Conservation (phyloP, 2,797 vertebrate species). For the Anas georgica region DNA sequence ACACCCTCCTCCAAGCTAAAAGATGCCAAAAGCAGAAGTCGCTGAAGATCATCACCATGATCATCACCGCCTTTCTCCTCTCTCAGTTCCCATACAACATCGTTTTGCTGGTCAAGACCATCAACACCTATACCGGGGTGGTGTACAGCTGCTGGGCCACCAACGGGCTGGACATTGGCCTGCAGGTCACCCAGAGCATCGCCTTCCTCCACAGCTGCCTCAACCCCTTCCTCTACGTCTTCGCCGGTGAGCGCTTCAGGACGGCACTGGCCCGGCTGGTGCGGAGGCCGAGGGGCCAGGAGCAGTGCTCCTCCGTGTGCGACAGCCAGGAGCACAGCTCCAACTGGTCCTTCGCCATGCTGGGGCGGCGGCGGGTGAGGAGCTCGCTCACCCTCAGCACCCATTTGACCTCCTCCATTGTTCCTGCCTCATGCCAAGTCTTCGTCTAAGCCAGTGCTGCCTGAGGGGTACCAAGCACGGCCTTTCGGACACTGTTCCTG, state of each 20-base stretch:
- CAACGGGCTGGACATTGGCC: constrained; percentile 75
- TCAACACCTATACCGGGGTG: constrained; percentile 62
- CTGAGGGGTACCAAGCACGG: not conserved
- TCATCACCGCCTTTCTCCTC: constrained; percentile 85
- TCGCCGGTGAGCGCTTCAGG: constrained; percentile 87
- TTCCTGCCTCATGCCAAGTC: not conserved
- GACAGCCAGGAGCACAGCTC: constrained; percentile 62
- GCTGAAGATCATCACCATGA: constrained; percentile 83
- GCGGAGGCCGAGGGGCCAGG: not conserved
- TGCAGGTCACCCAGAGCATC: constrained; percentile 85
- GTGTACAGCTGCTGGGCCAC: constrained; percentile 72
- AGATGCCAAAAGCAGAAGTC: constrained; percentile 90
- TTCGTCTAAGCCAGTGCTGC: not conserved
- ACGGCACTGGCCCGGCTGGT: constrained; percentile 80
- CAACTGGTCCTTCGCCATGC: constrained; percentile 81
- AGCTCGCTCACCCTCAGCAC: constrained; percentile 77
- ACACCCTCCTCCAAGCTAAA: constrained; percentile 83
- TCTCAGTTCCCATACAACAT: constrained; percentile 88
- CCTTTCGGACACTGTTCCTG: not conserved
- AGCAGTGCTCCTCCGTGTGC: not conserved
- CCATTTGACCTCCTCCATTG: not conserved
- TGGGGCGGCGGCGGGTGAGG: constrained; percentile 80
- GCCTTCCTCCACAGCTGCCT: constrained; percentile 91
- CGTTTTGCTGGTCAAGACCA: constrained; percentile 82
- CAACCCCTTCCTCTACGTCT: constrained; percentile 90